Evolutionary conservation across 2,888 invertebrate genomes (phyloP), one percentile per base, ranked within the genome.

Genomic region (Heliconius ethilla): DNA sequence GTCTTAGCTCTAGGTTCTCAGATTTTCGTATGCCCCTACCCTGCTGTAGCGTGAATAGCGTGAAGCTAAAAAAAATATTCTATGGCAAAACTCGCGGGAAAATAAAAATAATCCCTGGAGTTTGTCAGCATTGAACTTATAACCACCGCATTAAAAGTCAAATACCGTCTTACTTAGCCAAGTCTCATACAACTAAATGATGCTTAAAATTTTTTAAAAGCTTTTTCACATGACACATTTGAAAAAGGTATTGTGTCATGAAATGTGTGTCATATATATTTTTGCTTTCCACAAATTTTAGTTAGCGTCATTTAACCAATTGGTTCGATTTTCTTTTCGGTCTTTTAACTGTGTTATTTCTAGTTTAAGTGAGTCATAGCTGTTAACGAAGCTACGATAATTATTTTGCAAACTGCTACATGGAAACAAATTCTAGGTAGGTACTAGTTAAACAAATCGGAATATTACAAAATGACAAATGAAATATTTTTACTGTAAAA

Each of bases 221-320:
- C 15, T 76, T 25, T 67, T 63, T 65, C 65, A 75, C 78, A 69
- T 77, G 69, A 75, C 65, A 75, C 75, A 66, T n/a, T 29, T n/a
- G 22, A 72, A 25, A 63, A 69, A 59, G 59, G 3, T 59, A 59
- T 59, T 59, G 75, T 70, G 63, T 62, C 25, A 27, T 5, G 5
- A 75, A 69, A 78, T 78, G 77, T 76, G 70, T 81, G 77, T 80
- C 78, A 72, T 77, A 80, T 80, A 51, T 72, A 73, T 79, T 78
- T 77, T 75, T 66, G 27, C 59, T 77, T 77, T 70, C 79, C 69
- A 75, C 77, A 80, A 74, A 75, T 51, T 77, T 75, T 76, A 78
- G 73, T 83, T 82, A 83, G 77, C 76, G 75, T 75, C 65, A 74
- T 81, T 83, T 79, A 79, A 78, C 65, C 70, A 80, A 75, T 62